A percentile compares a stretch with the other conserved stretches of the same genome.
These are phyloP conservation scores for Pagrus major DNA, from an alignment of 2,113 vertebrate genomes.

Conservation along the genomic window DNA sequence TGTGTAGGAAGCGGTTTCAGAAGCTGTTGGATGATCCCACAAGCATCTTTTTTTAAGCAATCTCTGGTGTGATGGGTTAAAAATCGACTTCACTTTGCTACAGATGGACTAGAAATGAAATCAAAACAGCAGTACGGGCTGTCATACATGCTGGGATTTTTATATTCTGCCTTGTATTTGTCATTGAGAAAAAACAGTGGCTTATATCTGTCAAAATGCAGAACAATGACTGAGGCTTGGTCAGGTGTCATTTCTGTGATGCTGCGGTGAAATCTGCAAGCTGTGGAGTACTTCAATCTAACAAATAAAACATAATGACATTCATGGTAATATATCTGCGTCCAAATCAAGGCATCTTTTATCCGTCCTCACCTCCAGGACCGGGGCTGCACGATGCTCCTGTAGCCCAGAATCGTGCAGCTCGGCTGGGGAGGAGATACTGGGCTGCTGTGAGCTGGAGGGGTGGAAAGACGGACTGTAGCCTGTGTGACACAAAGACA, in stretches of 20 bases:
- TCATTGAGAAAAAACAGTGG: background rate
- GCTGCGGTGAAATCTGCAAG: background rate
- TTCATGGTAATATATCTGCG: background rate
- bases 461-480: conserved; percentile 56
- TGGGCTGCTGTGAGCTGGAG: conserved; percentile 37
- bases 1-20: too few relatives aligned
- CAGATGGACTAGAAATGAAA: too few relatives aligned
- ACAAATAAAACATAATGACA: background rate
- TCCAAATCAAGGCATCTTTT: background rate
- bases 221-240: background rate
- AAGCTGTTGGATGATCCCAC: too few relatives aligned
- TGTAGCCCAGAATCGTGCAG: conserved; percentile 34
- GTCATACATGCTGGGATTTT: too few relatives aligned
- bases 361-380: conserved; percentile 59
- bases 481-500: conserved; percentile 57
- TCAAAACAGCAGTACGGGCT: too few relatives aligned
- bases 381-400: conserved; percentile 36
- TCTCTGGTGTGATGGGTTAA: too few relatives aligned
- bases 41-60: too few relatives aligned
- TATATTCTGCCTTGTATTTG: too few relatives aligned
- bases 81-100: too few relatives aligned
- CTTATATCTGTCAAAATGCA: background rate
- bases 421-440: conserved; percentile 19
- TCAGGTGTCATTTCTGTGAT: background rate
- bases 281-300: too few relatives aligned